A percentile compares a stretch with the other conserved stretches of the same genome.
These are phyloP conservation scores for Folsomia manolachei DNA, from an alignment of 2,888 invertebrate genomes.

Conservation along the genomic window DNA sequence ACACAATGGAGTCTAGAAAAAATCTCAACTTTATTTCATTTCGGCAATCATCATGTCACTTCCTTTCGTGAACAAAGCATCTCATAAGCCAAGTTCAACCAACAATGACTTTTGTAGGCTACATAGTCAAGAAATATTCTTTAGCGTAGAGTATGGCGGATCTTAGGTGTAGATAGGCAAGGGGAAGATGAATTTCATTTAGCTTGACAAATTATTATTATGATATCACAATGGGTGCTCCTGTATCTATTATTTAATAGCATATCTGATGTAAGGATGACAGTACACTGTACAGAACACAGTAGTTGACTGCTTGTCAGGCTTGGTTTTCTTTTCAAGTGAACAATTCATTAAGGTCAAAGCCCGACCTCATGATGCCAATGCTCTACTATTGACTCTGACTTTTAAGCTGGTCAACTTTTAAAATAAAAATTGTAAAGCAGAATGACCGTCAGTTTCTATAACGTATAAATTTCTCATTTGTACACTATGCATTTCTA, in stretches of 20 bases:
- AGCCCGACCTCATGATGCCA: slow-evolving; percentile 13
- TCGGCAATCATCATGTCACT: neutral
- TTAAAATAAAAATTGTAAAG: too few species aligned
- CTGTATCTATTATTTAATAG: neutral
- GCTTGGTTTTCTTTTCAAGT: neutral
- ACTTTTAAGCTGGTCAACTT: too few species aligned
- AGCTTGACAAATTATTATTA: neutral
- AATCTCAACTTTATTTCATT: neutral
- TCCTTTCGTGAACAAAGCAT: neutral
- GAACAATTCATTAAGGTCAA: slow-evolving; percentile 5
- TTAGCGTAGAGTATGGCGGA: too few species aligned
- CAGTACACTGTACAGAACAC: neutral
- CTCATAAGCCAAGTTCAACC: neutral
- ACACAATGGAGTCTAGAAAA: too few species aligned
- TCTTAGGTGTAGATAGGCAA: neutral
- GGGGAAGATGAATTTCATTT: neutral
- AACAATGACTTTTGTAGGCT: too few species aligned
- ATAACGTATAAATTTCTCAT: too few species aligned
- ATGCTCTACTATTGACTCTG: neutral
- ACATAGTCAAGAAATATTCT: too few species aligned
- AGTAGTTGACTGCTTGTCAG: too few species aligned
- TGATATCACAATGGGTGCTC: slow-evolving; percentile 15
- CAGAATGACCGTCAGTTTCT: too few species aligned
- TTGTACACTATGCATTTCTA: too few species aligned
- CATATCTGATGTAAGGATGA: neutral